A percentile compares a stretch with the other conserved stretches of the same genome.
These are phyloP conservation scores for Cinclus cinclus DNA, from an alignment of 2,113 vertebrate genomes.

Conservation along the genomic window DNA sequence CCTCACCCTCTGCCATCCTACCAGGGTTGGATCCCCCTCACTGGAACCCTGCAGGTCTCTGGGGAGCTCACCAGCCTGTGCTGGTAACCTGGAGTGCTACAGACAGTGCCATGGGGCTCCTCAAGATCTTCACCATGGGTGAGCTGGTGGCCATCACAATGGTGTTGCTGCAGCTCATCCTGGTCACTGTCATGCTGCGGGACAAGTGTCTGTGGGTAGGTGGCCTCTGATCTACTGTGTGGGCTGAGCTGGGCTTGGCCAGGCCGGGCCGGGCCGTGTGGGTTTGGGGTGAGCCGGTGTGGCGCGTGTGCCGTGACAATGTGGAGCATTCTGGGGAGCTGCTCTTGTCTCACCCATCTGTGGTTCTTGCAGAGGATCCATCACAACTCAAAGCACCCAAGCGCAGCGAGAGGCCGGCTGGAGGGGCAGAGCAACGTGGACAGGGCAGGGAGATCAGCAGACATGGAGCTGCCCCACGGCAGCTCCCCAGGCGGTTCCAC, in stretches of 20 bases:
- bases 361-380: background rate
- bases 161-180: background rate
- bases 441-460: background rate
- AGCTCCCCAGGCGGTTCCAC: background rate
- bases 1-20: background rate
- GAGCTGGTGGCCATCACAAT: background rate
- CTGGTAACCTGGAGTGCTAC: background rate
- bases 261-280: background rate
- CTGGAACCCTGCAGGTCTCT: background rate
- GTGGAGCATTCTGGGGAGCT: background rate
- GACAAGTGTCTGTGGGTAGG: background rate
- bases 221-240: background rate
- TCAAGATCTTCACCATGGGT: background rate
- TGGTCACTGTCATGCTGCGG: background rate
- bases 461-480: background rate
- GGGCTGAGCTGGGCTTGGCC: no score
- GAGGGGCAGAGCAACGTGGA: background rate
- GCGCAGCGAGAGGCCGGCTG: background rate
- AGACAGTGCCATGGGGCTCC: background rate
- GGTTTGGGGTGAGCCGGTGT: background rate
- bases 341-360: background rate
- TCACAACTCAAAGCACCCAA: background rate
- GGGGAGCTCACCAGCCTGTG: background rate
- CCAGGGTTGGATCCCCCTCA: background rate
- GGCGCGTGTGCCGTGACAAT: rapidly evolving